phyloP scores from a whole-genome alignment of 2,113 vertebrate genomes.

The Halichoerus grypus region DNA sequence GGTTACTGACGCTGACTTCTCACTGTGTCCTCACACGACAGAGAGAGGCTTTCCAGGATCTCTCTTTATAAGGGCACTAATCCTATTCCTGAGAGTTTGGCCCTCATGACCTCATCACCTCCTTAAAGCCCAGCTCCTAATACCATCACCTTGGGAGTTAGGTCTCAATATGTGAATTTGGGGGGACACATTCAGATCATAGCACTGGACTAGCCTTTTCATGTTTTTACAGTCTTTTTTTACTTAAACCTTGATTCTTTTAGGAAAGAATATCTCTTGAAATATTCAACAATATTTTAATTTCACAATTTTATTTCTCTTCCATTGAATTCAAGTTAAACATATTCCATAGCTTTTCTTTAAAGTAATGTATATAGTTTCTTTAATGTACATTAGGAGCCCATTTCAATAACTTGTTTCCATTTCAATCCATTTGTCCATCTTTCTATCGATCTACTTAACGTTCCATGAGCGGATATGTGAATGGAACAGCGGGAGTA shows the following conservation, averaged over 20 bases:
- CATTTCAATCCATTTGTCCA: background rate
- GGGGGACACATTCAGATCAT: background rate
- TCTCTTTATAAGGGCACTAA: background rate
- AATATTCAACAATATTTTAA: background rate
- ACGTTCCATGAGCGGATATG: rapidly evolving
- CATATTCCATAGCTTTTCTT: background rate
- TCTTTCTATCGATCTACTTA: rapidly evolving
- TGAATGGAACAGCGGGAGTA: background rate
- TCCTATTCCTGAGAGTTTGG: background rate
- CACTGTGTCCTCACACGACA: too few species aligned
- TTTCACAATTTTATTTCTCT: conserved; percentile 29
- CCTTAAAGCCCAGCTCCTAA: too few species aligned
- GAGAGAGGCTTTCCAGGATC: background rate
- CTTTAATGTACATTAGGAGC: background rate
- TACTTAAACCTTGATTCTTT: conserved; percentile 25
- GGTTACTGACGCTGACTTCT: background rate
- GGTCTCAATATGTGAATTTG: background rate
- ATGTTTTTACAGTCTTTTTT: background rate
- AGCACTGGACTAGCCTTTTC: background rate
- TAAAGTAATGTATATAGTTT: background rate
- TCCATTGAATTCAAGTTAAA: conserved; percentile 17
- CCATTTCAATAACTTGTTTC: background rate
- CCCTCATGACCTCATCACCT: background rate
- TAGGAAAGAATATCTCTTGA: background rate
- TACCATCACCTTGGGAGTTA: background rate